A percentile compares a stretch with the other conserved stretches of the same genome.
Conservation (phyloP, 92 coral and sea anemone species). For the Zoanthus sociatus region DNA sequence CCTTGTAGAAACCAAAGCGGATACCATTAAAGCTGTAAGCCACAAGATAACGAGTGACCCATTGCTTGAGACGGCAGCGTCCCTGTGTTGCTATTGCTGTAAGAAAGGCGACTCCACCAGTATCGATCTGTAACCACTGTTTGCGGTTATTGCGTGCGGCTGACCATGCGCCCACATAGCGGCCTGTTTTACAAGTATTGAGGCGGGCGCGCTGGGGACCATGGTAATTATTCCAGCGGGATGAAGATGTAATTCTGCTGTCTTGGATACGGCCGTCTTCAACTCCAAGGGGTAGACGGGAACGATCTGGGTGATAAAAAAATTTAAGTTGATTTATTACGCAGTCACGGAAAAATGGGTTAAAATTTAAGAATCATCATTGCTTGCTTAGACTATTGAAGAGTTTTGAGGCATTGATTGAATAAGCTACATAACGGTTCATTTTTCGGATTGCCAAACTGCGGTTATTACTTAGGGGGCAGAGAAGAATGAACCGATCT, state of each 20-base stretch:
- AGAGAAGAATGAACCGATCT: too few relatives aligned
- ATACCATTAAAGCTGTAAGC: slow-evolving; percentile 69
- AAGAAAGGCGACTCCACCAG: slow-evolving; percentile 64
- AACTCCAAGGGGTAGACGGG: slow-evolving; percentile 84
- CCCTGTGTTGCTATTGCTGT: slow-evolving; percentile 86
- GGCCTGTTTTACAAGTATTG: slow-evolving; percentile 61
- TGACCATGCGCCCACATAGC: slow-evolving; percentile 87
- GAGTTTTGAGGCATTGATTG: too few relatives aligned
- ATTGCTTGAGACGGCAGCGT: slow-evolving; percentile 74
- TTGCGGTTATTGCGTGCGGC: slow-evolving; percentile 62
- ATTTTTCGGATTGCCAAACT: too few relatives aligned
- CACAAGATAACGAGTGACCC: slow-evolving; percentile 81
- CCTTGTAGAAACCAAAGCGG: slow-evolving; percentile 65
- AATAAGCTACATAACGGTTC: too few relatives aligned
- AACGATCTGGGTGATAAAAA: slow-evolving; percentile 44
- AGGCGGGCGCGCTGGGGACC: slow-evolving; percentile 72
- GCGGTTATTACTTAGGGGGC: too few relatives aligned
- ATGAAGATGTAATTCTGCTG: slow-evolving; percentile 77
- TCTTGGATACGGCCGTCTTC: slow-evolving; percentile 75
- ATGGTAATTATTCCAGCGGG: slow-evolving; percentile 69
- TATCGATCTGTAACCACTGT: slow-evolving; percentile 88
- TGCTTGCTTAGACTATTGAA: too few relatives aligned
- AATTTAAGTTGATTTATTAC: not conserved
- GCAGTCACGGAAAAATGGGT: not conserved
- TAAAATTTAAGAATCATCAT: not conserved